Evolutionary conservation across 92 coral and sea anemone species (phyloP), one percentile per base, ranked within the genome.

Genomic region (Umimayanthus chanpuru): DNA sequence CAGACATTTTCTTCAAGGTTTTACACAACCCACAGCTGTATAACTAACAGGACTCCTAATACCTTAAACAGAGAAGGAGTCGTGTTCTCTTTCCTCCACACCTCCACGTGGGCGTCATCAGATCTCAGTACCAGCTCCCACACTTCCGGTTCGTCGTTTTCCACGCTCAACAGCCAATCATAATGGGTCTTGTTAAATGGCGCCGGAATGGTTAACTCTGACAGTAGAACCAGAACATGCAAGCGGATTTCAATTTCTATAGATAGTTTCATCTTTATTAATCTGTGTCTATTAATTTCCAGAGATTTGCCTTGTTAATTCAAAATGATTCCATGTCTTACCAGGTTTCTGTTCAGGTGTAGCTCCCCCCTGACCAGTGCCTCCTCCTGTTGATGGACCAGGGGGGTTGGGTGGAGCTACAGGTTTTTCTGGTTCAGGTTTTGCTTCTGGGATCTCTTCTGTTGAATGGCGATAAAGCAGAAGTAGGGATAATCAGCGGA

Each of bases 101-200:
- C 86, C 65, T 82, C 86, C 55, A 67, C 86, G 25, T 82, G 58
- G 65, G 86, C 86, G 36, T 82, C 86, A 30, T 82, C 86, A 66
- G 86, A 66, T 67, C 77, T 82, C 41, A 67, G 32, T 21, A 82
- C 56, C 36, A 82, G 77, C 36, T 66, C 86, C 86, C 86, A 82
- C 14, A 67, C 86, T 28, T 82, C 86, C 9, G 86, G 61, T 67
- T 70, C 86, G 11, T 82, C 86, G 6, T 47, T 67, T 44, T 67
- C 86, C 61, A 82, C 26, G 40, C 56, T 44, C 36, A 82, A 68
- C 12, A 82, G 76, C 39, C 36, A 44, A 82, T 82, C 86, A 14
- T n/a, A 40, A 25, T 82, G 72, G 25, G 43, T 67, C 76, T 82
- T 82, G 38, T 47, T 82, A 26, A 82, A 82, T 15, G 86, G 77